Evolutionary conservation across 2,113 vertebrate genomes (phyloP), one percentile per base, ranked within the genome.

Genomic region (Syrmaticus mikado): DNA sequence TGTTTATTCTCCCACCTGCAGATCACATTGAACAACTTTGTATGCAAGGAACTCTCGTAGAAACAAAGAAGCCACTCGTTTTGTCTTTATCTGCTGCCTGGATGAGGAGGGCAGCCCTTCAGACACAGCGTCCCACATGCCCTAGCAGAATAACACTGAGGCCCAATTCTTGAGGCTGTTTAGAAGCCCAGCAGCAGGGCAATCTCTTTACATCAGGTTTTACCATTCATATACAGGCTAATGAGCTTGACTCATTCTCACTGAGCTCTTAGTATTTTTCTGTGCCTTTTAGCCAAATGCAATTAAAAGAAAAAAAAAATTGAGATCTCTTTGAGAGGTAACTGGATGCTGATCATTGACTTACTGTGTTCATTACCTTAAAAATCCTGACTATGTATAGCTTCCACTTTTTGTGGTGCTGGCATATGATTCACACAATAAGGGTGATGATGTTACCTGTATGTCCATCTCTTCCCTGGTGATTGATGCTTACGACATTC

Each of bases 391-490:
- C 1, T 18, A 22, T 11, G 10, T 9, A 1, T 7, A 50, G 43
- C 30, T 72, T 34, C 32, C 52, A 32, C 5, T 0, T 1, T 5
- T n/a, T 66, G 14, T 38, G 38, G 25, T 61, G 46, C 45, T 66
- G 82, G 13, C 8, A 1, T 1, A 6, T 3, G 8, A 27, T 55
- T 46, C 25, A 13, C 11, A 20, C 27, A 28, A 3, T 1, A 4
- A 52, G 8, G 3, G 38, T 6, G 19, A 12, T 1, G 50, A 12
- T 84, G 71, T 96, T 97, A 99, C 99, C 99, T 95, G 99, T 99
- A 92, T 99, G 99, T 36, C 99, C 99, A 4, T 99, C 99, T 96
- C 99, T 97, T 92, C 99, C 99, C 96, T 99, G 99, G 45, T 99
- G 98, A 82, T 99, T 99, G 94, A 99, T 98, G 95, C 97, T 99